A percentile compares a stretch with the other conserved stretches of the same genome.
phyloP scores from a whole-genome alignment of 2,797 vertebrate species.

The Alectoris magna region DNA sequence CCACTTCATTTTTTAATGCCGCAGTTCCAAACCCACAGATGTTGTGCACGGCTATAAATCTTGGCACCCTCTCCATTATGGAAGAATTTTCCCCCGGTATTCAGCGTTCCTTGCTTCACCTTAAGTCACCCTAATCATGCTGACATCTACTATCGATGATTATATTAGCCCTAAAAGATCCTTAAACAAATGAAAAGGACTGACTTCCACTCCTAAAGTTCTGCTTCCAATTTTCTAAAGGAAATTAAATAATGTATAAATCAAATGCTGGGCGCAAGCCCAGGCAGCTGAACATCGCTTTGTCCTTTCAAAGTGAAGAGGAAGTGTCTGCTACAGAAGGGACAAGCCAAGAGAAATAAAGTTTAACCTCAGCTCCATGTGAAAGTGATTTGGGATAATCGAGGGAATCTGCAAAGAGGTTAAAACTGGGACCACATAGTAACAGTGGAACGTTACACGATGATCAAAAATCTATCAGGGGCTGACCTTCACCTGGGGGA shows the following conservation, averaged over 20 bases:
- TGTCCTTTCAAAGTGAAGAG: slow-evolving; percentile 89
- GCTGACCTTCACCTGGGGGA: slow-evolving; percentile 61
- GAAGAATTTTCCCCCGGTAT: slow-evolving; percentile 41
- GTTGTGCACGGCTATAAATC: not conserved
- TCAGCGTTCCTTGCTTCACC: slow-evolving; percentile 75
- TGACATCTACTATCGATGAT: slow-evolving; percentile 80
- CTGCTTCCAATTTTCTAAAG: slow-evolving; percentile 89
- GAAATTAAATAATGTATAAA: slow-evolving; percentile 95
- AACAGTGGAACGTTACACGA: slow-evolving; percentile 66
- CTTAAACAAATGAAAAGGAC: slow-evolving; percentile 86
- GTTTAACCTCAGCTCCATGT: slow-evolving; percentile 89
- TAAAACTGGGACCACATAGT: slow-evolving; percentile 80
- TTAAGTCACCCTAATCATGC: slow-evolving; percentile 79
- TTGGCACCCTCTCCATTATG: not conserved
- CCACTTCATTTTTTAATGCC: slow-evolving; percentile 28
- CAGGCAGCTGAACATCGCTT: slow-evolving; percentile 88
- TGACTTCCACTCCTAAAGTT: slow-evolving; percentile 81
- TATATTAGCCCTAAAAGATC: slow-evolving; percentile 82
- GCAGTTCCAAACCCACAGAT: not conserved
- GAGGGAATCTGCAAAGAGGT: slow-evolving; percentile 78
- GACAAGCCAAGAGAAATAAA: slow-evolving; percentile 91
- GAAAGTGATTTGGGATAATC: slow-evolving; percentile 91
- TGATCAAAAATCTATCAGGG: slow-evolving; percentile 48
- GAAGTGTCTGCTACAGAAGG: slow-evolving; percentile 87
- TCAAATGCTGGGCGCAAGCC: slow-evolving; percentile 83